Evolutionary conservation across 1,140 invertebrate species (phyloP).

Genomic region (Cydia pomonella): DNA sequence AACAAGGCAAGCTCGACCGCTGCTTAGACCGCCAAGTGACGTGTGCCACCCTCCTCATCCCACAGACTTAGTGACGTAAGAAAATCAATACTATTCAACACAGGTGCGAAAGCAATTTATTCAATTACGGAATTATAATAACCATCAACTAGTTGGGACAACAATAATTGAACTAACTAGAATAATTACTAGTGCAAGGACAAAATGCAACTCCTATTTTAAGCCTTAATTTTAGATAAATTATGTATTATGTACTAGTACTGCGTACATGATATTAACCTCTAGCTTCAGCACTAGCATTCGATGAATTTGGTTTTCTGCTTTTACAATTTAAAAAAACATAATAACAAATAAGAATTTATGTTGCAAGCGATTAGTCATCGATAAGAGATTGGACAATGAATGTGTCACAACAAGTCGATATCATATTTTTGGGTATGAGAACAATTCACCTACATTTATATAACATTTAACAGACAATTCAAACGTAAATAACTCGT

Average conservation of each 20-base stretch:
- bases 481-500: neutral
- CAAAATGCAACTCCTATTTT: neutral
- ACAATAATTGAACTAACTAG: constrained; percentile 15
- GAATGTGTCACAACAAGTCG: neutral
- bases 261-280: neutral
- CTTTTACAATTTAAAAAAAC: neutral
- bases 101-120: constrained; percentile 45
- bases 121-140: constrained; percentile 32
- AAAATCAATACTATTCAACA: constrained; percentile 64
- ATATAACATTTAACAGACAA: neutral
- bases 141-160: neutral
- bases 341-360: constrained; percentile 32
- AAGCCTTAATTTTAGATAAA: neutral
- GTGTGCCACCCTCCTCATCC: constrained; percentile 53
- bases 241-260: neutral
- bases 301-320: neutral
- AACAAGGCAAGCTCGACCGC: neutral
- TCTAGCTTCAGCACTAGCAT: neutral
- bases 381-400: constrained; percentile 33
- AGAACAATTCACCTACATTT: neutral
- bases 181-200: constrained; percentile 32
- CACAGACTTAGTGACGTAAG: constrained; percentile 56
- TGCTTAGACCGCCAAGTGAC: constrained; percentile 41
- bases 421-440: neutral
- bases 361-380: constrained; percentile 29